Conservation (phyloP, 1,140 invertebrate species). For the Lerema accius region DNA sequence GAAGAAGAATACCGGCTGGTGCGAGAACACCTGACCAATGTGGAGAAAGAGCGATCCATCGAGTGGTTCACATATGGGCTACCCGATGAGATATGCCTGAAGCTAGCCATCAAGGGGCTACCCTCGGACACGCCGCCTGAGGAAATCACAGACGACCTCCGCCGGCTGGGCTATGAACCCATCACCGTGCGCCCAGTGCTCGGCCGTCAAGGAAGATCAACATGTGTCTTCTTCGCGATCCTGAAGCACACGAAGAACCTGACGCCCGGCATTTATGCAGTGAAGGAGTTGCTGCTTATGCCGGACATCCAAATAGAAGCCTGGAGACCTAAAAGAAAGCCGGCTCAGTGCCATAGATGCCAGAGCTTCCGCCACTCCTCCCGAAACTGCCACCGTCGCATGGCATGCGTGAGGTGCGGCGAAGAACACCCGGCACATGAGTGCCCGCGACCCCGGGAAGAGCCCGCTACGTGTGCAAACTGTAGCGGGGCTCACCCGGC, state of each 20-base stretch:
- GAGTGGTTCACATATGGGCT: slow-evolving; percentile 14
- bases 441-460: slow-evolving; percentile 7
- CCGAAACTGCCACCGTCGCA: not conserved
- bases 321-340: slow-evolving; percentile 10
- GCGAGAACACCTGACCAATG: not conserved
- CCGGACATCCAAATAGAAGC: not conserved
- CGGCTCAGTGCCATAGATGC: slow-evolving; percentile 20
- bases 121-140: not conserved
- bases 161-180: not conserved
- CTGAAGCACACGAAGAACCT: slow-evolving; percentile 2
- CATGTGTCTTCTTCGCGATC: not conserved
- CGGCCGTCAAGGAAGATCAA: not conserved
- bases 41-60: not conserved
- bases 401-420: slow-evolving; percentile 14
- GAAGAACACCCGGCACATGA: slow-evolving; percentile 8
- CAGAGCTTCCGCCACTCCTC: slow-evolving; percentile 17
- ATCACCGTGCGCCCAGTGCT: not conserved
- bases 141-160: not conserved
- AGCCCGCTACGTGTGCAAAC: slow-evolving; percentile 30
- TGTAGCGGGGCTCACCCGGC: slow-evolving; percentile 32
- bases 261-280: not conserved
- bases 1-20: slow-evolving; percentile 9
- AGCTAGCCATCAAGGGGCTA: not conserved
- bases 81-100: not conserved
- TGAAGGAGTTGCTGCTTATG: slow-evolving; percentile 2